These are phyloP conservation scores for Cantharis rustica DNA, from an alignment of 2,888 invertebrate genomes.

Conservation along the genomic window DNA sequence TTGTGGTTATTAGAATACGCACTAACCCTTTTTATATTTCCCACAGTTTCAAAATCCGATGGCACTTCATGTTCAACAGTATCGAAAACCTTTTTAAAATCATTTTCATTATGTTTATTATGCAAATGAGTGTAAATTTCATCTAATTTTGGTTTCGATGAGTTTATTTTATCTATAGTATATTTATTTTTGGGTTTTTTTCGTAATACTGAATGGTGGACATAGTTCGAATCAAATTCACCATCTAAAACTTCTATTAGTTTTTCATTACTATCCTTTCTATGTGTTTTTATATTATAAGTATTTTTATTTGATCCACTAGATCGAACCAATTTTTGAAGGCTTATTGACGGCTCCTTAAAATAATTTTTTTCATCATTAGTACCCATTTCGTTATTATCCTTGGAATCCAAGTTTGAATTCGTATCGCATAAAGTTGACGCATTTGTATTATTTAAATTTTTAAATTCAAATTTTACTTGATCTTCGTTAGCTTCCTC, in stretches of 20 bases:
- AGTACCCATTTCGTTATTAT: background rate
- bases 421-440: background rate
- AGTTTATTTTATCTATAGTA: background rate
- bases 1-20: background rate
- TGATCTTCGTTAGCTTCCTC: background rate
- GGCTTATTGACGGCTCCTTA: background rate
- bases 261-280: background rate
- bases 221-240: background rate
- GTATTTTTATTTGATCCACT: background rate
- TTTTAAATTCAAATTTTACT: background rate
- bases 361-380: background rate
- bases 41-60: background rate
- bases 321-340: background rate
- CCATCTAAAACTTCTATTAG: background rate
- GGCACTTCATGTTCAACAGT: background rate
- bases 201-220: background rate
- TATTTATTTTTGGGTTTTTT: background rate
- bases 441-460: background rate
- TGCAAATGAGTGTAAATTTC: slow-evolving; percentile 4
- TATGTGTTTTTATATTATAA: background rate
- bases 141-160: background rate
- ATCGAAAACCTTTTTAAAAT: slow-evolving; percentile 2
- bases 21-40: background rate
- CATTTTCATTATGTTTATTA: slow-evolving; percentile 10
- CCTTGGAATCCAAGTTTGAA: background rate